phyloP scores from a whole-genome alignment of 2,797 vertebrate genomes.

The Glossophaga mutica region DNA sequence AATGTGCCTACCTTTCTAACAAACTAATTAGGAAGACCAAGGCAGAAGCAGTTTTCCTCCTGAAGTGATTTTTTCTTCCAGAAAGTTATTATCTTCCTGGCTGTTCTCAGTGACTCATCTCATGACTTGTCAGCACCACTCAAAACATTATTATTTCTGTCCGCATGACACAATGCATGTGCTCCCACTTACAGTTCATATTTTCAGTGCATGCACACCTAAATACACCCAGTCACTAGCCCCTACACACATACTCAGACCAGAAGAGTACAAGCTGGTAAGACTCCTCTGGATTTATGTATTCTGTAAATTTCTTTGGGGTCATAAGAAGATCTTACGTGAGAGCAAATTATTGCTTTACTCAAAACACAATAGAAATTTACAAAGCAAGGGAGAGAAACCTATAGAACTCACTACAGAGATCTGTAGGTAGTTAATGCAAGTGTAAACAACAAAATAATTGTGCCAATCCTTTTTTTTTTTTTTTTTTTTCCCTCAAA shows the following conservation, averaged over 20 bases:
- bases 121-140: background rate
- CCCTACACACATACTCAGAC: background rate
- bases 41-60: background rate
- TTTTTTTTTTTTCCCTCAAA: background rate
- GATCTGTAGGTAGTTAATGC: background rate
- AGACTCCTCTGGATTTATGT: background rate
- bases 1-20: constrained; percentile 33
- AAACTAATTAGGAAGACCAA: constrained; percentile 22
- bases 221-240: background rate
- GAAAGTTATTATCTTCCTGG: constrained; percentile 44
- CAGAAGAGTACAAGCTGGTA: background rate
- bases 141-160: constrained; percentile 17
- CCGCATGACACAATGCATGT: background rate
- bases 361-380: background rate
- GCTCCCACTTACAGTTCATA: background rate
- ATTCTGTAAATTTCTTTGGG: background rate
- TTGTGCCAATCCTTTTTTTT: background rate
- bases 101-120: background rate
- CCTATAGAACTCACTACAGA: background rate
- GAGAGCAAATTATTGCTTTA: background rate
- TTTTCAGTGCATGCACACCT: background rate
- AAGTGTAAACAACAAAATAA: background rate
- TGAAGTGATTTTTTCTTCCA: constrained; percentile 36
- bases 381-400: background rate
- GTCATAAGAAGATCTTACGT: background rate